These are phyloP conservation scores for Caenorhabditis uteleia DNA, from an alignment of 2,888 invertebrate species.

Conservation along the genomic window DNA sequence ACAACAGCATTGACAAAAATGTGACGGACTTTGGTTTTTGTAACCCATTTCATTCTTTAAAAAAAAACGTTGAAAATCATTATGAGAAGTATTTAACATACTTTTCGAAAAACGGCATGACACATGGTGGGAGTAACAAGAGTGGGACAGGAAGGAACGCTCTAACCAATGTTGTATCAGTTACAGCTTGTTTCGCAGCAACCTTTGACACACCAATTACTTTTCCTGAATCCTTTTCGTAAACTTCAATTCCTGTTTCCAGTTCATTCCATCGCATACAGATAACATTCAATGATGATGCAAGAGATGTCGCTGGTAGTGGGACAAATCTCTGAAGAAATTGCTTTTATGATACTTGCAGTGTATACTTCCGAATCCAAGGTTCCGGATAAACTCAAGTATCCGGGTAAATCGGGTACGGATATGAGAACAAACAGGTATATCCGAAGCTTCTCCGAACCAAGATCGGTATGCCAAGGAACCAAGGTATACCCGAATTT, in stretches of 20 bases:
- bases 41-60: conserved; percentile 68
- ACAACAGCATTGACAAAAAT: conserved; percentile 72
- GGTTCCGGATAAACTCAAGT: too few relatives aligned
- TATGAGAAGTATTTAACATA: conserved; percentile 7
- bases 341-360: too few relatives aligned
- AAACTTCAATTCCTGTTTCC: conserved; percentile 71
- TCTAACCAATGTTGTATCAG: conserved; percentile 63
- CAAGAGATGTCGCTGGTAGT: conserved; percentile 61
- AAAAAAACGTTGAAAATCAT: neutral
- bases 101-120: conserved; percentile 66
- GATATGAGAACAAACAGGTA: too few relatives aligned
- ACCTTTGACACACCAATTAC: conserved; percentile 72
- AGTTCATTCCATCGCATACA: conserved; percentile 72
- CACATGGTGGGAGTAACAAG: conserved; percentile 60
- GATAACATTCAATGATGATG: conserved; percentile 71
- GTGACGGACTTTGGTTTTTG: conserved; percentile 69
- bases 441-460: too few relatives aligned
- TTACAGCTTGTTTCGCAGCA: conserved; percentile 71
- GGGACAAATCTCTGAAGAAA: conserved; percentile 60
- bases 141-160: conserved; percentile 66
- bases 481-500: too few relatives aligned
- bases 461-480: too few relatives aligned
- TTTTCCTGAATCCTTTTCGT: conserved; percentile 69
- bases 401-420: too few relatives aligned
- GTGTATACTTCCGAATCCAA: too few relatives aligned